phyloP scores from a whole-genome alignment of 2,113 vertebrate genomes.

The Fregata magnificens region DNA sequence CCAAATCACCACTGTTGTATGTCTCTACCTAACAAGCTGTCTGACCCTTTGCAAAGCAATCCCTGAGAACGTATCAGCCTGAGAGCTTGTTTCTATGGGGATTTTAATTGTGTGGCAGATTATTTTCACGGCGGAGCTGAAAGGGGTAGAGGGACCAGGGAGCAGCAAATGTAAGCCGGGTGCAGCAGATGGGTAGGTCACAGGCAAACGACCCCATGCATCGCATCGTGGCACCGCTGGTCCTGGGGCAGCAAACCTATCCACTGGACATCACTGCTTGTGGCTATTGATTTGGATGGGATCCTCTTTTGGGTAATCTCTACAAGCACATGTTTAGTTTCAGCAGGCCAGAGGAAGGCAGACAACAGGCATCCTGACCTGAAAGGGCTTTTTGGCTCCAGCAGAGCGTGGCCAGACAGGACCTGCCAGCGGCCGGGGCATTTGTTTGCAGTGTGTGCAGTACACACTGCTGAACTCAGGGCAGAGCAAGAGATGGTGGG shows the following conservation, averaged over 20 bases:
- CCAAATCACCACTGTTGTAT: neutral
- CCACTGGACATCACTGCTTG: neutral
- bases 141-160: neutral
- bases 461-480: fast-evolving
- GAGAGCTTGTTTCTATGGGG: neutral
- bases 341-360: neutral
- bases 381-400: neutral
- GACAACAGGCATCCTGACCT: neutral
- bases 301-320: neutral
- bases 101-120: neutral
- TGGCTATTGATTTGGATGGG: neutral
- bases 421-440: neutral
- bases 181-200: fast-evolving
- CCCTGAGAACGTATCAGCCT: fast-evolving
- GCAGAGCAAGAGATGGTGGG: neutral
- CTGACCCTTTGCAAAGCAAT: neutral
- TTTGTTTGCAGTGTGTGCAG: neutral
- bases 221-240: fast-evolving
- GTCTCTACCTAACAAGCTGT: neutral
- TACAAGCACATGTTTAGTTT: neutral
- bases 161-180: neutral
- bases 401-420: neutral
- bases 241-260: neutral
- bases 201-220: fast-evolving
- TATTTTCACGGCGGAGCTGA: neutral